phyloP scores from a whole-genome alignment of 2,797 vertebrate genomes.

The Darevskia nairensis region DNA sequence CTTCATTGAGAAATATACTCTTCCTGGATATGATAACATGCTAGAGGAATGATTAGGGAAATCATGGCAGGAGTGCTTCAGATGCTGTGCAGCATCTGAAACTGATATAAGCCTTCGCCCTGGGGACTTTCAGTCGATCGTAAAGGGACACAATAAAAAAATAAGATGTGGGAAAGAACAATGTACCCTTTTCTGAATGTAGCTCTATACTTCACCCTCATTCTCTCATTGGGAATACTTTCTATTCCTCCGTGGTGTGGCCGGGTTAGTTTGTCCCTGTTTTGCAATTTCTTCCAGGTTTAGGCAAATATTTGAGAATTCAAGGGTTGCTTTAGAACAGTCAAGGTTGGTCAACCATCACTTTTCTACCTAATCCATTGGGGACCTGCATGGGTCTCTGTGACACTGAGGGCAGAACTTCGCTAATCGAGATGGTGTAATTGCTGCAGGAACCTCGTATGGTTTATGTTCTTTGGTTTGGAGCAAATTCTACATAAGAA shows the following conservation, averaged over 20 bases:
- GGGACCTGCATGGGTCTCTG: background rate
- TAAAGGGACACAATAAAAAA: background rate
- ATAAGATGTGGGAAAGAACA: background rate
- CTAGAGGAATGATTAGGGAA: background rate
- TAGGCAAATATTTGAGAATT: slow-evolving; percentile 25
- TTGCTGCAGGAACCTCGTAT: too few relatives aligned
- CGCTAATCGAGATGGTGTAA: too few relatives aligned
- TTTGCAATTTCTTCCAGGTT: background rate
- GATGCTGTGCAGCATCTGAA: background rate
- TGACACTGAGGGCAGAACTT: too few relatives aligned
- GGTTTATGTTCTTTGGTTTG: too few relatives aligned
- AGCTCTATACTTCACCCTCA: background rate
- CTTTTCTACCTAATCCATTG: background rate
- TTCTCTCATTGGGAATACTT: background rate
- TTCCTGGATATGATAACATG: background rate
- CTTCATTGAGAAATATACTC: slow-evolving; percentile 12
- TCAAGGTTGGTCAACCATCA: background rate
- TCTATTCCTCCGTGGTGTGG: background rate
- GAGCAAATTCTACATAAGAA: too few relatives aligned
- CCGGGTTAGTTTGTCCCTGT: background rate
- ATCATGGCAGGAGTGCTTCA: too few relatives aligned
- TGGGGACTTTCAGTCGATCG: background rate
- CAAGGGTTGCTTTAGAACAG: background rate
- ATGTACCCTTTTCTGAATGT: background rate
- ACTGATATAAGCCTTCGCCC: background rate